Evolutionary conservation across 2,797 vertebrate genomes (phyloP), one percentile per base, ranked within the genome.

Genomic region (Ateles fusciceps): DNA sequence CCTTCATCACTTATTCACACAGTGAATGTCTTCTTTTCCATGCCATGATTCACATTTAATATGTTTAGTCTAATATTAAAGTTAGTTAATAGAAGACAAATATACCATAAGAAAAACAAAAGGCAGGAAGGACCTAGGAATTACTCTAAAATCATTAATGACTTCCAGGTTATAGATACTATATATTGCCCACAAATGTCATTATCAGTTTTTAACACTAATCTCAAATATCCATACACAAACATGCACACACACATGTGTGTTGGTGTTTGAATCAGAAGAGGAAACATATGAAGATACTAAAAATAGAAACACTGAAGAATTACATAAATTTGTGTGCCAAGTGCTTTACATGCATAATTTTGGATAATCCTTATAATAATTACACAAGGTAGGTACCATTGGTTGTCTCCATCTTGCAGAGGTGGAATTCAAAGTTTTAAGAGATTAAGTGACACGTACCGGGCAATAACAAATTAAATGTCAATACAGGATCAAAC

Each of bases 261-360:
- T 68, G 64, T 68, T 72, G 4, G 10, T 71, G 42, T 87, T 95
- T 93, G 68, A 89, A 74, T 95, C 42, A 68, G 52, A 85, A 86
- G 36, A 59, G 44, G 55, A 94, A 96, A 76, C 14, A 85, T 7
- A 91, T 28, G 68, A 24, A 61, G 36, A 36, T 57, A 76, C 24
- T 42, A 94, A 93, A 91, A 89, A 48, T 76, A 84, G 59, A 96
- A 93, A 89, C 12, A 19, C 46, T 48, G 26, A 95, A 74, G 80
- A 92, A 80, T 85, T 64, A 36, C 36, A 48, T 78, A 59, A 64
- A 64, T 10, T 71, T 13, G 10, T 48, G 26, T 88, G 44, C 50
- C 44, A 88, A 91, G 14, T 50, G 36, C 61, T 76, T 76, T 44
- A 42, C 33, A 39, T 48, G 85, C 6, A n/a, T 90, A 88, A 75